These are phyloP conservation scores for Tholera decimalis DNA, from an alignment of 2,888 invertebrate genomes.

Conservation along the genomic window DNA sequence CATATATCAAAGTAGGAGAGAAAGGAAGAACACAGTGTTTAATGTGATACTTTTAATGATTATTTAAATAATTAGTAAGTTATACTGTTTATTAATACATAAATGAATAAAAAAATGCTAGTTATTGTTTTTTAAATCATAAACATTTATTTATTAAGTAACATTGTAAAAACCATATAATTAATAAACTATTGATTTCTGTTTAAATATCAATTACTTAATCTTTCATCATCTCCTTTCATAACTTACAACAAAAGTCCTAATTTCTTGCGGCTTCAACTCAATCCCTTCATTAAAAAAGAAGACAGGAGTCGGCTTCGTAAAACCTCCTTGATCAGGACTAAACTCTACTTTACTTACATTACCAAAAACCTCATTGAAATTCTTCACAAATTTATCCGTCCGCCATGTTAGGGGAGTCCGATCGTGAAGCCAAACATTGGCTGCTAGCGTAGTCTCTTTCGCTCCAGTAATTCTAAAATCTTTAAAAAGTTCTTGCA, in stretches of 20 bases:
- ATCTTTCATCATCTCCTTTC: conserved; percentile 3
- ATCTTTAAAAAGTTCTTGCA: conserved; percentile 91
- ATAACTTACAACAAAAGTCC: conserved; percentile 92
- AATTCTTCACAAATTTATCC: conserved; percentile 73
- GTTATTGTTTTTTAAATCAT: too few species aligned
- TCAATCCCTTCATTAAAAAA: conserved; percentile 80
- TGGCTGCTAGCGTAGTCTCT: conserved; percentile 93
- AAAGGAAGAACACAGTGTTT: too few species aligned
- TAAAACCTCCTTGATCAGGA: conserved; percentile 42
- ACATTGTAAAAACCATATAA: too few species aligned
- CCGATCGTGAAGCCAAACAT: conserved; percentile 92
- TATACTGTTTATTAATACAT: too few species aligned
- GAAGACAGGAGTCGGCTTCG: conserved; percentile 49
- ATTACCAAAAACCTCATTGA: conserved; percentile 74
- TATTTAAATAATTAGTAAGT: too few species aligned
- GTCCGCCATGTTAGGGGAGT: conserved; percentile 88
- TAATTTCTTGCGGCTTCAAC: conserved; percentile 94
- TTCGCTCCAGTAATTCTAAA: conserved; percentile 88
- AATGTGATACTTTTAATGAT: too few species aligned
- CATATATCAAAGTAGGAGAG: too few species aligned
- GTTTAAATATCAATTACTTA: too few species aligned
- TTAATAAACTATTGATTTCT: too few species aligned
- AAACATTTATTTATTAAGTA: too few species aligned
- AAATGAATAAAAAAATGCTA: too few species aligned
- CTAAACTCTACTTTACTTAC: conserved; percentile 57